phyloP scores from a whole-genome alignment of 37 sponge, comb jelly and placozoan species.

The Agelas oroides region DNA sequence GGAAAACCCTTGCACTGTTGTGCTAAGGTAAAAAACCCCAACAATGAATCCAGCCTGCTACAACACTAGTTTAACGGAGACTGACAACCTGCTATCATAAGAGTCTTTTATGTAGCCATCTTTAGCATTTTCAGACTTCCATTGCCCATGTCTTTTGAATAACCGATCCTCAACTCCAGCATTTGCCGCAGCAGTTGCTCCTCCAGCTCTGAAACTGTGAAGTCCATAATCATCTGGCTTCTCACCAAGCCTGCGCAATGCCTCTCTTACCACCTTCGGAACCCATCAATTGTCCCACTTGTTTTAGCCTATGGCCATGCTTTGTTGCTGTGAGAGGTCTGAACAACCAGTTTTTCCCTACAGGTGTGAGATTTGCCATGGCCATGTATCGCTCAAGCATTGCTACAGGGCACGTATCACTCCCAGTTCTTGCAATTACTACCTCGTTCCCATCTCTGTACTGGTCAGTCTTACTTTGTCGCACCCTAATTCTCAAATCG shows the following conservation, averaged over 20 bases:
- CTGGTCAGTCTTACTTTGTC: slow-evolving; percentile 34
- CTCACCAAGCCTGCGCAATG: neutral
- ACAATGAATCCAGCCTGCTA: no score
- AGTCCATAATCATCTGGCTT: neutral
- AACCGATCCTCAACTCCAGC: slow-evolving; percentile 28
- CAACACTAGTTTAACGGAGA: no score
- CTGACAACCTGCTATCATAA: no score
- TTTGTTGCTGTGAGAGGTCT: neutral
- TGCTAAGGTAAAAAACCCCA: no score
- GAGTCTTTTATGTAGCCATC: no score
- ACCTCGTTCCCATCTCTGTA: slow-evolving; percentile 13
- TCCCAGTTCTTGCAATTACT: slow-evolving; percentile 31
- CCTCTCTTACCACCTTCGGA: neutral
- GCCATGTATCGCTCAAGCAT: slow-evolving; percentile 32
- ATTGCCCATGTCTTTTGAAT: slow-evolving; percentile 13
- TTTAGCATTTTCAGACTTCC: no score
- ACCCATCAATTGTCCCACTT: no score
- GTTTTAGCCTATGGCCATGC: slow-evolving; percentile 1
- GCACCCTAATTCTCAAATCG: neutral
- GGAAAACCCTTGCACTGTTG: no score
- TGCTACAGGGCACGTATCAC: slow-evolving; percentile 26
- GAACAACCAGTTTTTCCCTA: neutral
- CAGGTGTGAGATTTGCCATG: neutral
- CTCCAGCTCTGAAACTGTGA: slow-evolving; percentile 36
- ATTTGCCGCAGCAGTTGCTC: no score